Base-by-base conservation (phyloP, 2,797 vertebrate genomes). In the Gymnodraco acuticeps region DNA sequence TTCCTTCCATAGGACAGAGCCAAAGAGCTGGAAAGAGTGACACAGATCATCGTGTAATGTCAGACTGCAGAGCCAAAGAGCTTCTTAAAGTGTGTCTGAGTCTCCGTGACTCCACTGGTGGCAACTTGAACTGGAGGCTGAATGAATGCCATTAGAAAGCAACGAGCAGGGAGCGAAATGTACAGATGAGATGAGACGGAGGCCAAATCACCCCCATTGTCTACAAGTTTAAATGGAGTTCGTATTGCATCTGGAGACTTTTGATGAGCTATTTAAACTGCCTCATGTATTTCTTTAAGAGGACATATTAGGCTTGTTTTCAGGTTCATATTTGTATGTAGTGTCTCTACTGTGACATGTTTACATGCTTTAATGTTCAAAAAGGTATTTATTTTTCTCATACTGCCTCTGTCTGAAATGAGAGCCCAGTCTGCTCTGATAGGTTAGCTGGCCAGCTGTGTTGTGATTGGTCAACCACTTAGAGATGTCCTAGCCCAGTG, bases 21-120 rank as follows among this genome's bases (percentile, higher is more conserved):
- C 77, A 76, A 84, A 71, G 78, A 85, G 84, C 53, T 27, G 11
- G 38, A 67, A 70, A 66, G 61, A 69, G 66, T 59, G 63, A 80
- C 79, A 70, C 69, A 53, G 45, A 84, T 69, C 81, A 56, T 73
- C 64, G 14, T 78, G 75, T 88, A 80, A 83, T 75, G 81, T 84
- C 75, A 80, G 41, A 50, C 64, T 60, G 55, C 69, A n/a, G 73
- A 48, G 78, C 75, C 80, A 80, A 75, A 78, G 51, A 73, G 50
- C 66, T 72, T 76, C 71, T 71, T 82, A 64, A 74, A 72, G 74
- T 77, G 66, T 19, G 63, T 74, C 81, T 80, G 77, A 78, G 77
- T 65, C 78, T 71, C 15, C 14, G 19, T 20, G 77, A 73, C 62
- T 78, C 64, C 59, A 41, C 69, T 53, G 60, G 75, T 64, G 50